Evolutionary conservation across 1,140 invertebrate genomes (phyloP).

Genomic region (Teleogryllus occipitalis): DNA sequence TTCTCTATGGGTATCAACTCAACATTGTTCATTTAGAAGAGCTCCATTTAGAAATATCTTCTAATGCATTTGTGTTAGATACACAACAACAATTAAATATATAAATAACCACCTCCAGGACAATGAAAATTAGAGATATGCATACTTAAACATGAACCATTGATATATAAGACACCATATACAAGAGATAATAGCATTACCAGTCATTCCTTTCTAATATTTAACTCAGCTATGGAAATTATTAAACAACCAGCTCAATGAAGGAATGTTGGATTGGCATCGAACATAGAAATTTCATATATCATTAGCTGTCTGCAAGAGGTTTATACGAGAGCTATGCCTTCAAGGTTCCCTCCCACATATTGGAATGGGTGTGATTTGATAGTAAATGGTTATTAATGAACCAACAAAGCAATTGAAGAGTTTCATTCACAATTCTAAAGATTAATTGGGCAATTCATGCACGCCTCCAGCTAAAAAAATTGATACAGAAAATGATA

Average conservation of each 20-base stretch:
- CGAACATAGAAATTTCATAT: background rate
- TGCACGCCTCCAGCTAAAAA: background rate
- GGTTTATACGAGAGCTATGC: background rate
- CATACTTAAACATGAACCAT: background rate
- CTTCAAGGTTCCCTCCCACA: background rate
- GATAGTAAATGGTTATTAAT: background rate
- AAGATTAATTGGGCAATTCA: background rate
- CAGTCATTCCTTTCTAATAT: background rate
- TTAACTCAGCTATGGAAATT: background rate
- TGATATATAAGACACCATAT: background rate
- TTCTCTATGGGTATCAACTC: too few species aligned
- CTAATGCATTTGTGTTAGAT: too few species aligned
- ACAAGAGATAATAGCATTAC: background rate
- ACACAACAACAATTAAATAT: too few species aligned
- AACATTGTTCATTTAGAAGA: too few species aligned
- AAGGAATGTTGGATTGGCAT: background rate
- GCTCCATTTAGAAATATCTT: too few species aligned
- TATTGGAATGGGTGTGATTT: background rate
- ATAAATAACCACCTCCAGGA: too few species aligned
- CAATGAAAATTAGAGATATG: too few species aligned
- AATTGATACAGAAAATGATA: background rate
- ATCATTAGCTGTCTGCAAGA: background rate
- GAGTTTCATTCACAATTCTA: background rate
- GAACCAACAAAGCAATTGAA: background rate
- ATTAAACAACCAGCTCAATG: slow-evolving; percentile 2